A percentile compares a stretch with the other conserved stretches of the same genome.
phyloP scores from a whole-genome alignment of 2,888 invertebrate genomes.

The Phalangium opilio region DNA sequence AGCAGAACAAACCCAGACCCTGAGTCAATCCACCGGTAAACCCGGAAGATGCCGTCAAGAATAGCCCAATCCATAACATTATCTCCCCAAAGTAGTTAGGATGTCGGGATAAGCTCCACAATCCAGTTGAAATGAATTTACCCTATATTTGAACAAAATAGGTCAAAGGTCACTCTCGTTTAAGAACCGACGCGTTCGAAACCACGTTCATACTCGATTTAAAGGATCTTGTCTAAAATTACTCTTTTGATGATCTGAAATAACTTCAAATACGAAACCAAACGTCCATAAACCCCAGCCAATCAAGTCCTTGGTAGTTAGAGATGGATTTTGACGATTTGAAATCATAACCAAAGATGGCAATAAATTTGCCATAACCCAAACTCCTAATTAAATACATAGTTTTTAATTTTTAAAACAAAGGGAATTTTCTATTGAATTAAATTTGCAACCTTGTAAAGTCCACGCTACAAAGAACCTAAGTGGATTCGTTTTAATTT shows the following conservation, averaged over 20 bases:
- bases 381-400: slow-evolving; percentile 27
- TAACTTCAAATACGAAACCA: slow-evolving; percentile 14
- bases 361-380: slow-evolving; percentile 31
- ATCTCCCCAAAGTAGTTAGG: slow-evolving; percentile 33
- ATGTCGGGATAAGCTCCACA: slow-evolving; percentile 30
- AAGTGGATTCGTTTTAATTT: slow-evolving; percentile 25
- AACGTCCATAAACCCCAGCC: slow-evolving; percentile 30
- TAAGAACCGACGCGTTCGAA: too few relatives aligned
- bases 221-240: slow-evolving; percentile 12
- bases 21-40: too few relatives aligned
- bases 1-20: too few relatives aligned
- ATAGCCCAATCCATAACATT: slow-evolving; percentile 29
- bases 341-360: slow-evolving; percentile 29
- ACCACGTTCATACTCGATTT: slow-evolving; percentile 5
- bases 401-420: background rate
- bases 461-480: slow-evolving; percentile 31
- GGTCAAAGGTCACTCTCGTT: too few relatives aligned
- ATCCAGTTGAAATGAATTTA: slow-evolving; percentile 19
- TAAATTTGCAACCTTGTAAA: slow-evolving; percentile 27
- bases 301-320: slow-evolving; percentile 27
- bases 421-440: too few relatives aligned
- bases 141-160: too few relatives aligned
- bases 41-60: slow-evolving; percentile 22
- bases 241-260: slow-evolving; percentile 15
- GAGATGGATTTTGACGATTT: slow-evolving; percentile 25